phyloP scores from a whole-genome alignment of 1,140 invertebrate species.

The Asobara japonica region DNA sequence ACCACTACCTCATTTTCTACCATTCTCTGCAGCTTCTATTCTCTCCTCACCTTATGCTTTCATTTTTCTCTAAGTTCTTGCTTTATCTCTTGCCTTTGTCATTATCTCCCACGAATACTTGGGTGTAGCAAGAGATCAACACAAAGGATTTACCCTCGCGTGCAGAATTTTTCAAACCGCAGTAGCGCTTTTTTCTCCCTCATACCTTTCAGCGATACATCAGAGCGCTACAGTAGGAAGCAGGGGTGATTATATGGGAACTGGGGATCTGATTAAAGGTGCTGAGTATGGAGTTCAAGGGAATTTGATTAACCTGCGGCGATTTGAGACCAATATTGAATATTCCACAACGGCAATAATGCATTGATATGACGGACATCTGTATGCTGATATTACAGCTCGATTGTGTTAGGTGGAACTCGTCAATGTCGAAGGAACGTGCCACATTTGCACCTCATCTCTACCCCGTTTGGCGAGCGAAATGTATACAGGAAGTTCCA shows the following conservation, averaged over 20 bases:
- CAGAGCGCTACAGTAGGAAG: background rate
- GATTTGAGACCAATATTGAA: too few relatives aligned
- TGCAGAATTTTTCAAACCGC: background rate
- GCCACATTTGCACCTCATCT: too few relatives aligned
- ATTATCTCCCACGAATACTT: background rate
- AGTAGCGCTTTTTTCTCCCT: background rate
- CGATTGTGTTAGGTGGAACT: too few relatives aligned
- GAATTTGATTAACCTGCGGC: too few relatives aligned
- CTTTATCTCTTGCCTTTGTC: constrained; percentile 20
- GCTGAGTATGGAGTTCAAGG: too few relatives aligned
- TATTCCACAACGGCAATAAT: too few relatives aligned
- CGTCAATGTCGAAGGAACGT: too few relatives aligned
- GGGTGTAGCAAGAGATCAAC: background rate
- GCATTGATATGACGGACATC: too few relatives aligned
- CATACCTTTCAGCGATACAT: background rate
- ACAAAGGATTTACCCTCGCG: background rate
- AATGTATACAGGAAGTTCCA: too few relatives aligned
- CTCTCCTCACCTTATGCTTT: constrained; percentile 3
- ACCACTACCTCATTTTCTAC: background rate
- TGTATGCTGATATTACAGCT: too few relatives aligned
- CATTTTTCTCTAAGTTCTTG: background rate
- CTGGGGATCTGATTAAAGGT: too few relatives aligned
- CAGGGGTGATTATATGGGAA: background rate
- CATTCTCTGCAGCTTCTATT: background rate
- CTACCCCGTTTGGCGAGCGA: too few relatives aligned